Base-by-base conservation (phyloP, 2,888 invertebrate species). In the Lithosia quadra region DNA sequence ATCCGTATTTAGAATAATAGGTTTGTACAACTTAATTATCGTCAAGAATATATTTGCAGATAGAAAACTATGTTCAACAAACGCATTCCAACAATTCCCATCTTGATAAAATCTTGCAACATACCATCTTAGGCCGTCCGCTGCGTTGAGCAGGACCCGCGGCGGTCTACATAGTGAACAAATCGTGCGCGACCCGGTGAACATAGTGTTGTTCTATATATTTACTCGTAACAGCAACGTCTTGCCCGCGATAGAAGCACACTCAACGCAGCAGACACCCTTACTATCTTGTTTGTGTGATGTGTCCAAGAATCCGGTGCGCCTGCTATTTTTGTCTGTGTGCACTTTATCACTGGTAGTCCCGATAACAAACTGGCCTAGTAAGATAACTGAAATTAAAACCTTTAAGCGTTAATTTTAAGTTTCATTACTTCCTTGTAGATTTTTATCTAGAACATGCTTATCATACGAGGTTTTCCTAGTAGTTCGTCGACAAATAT, bases 331-430 rank as follows among this genome's bases (percentile, higher is more conserved):
- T 68, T 68, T 21, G 56, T 53, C 22, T 36, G 18, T 53, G 13
- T 55, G n/a, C 58, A 65, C 64, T 57, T 71, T 56, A 58, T 60
- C 69, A 69, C 78, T 76, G 72, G 76, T 68, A 72, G 67, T 72
- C 71, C 18, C 73, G 85, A 85, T 84, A 84, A 74, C 76, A 77
- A 73, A 68, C 60, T 83, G 85, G 70, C 82, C 86, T 78, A 83
- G 76, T 82, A 81, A 87, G 87, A 87, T 87, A 86, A 78, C 65
- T 62, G n/a, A 63, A 70, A 72, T 77, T 70, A 55, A 66, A 28
- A 62, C 28, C 21, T 68, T 70, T 57, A 22, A 58, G 55, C 34
- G 62, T 71, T 67, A 39, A 33, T 65, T 69, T 67, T 57, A 57
- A 59, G 64, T 62, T 65, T 36, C 13, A 59, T 69, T 67, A 53